Percentiles rank a stretch among this genome's conserved stretches.
phyloP scores from a whole-genome alignment of 2,797 vertebrate genomes.

The Peromyscus aztecus region DNA sequence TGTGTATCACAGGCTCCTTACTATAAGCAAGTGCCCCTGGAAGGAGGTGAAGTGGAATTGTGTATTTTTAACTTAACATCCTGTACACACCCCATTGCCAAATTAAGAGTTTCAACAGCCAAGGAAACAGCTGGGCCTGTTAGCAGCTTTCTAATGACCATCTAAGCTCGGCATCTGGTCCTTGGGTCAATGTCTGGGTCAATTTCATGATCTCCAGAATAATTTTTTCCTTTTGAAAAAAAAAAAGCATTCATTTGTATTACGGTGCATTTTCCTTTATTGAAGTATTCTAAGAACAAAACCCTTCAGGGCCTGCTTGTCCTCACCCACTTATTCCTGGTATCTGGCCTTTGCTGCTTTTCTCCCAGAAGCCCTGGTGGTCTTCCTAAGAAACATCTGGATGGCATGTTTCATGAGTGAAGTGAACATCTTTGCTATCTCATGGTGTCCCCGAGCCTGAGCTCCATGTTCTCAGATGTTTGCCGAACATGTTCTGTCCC shows the following conservation, averaged over 20 bases:
- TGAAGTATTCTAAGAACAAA: constrained; percentile 50
- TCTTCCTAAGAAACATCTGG: constrained; percentile 45
- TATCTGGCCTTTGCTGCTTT: constrained; percentile 29
- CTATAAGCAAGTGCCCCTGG: constrained; percentile 56
- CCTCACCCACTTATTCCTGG: neutral
- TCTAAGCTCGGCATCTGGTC: constrained; percentile 51
- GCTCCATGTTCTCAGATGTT: neutral
- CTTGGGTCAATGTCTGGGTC: constrained; percentile 56
- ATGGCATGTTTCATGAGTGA: neutral
- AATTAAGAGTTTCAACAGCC: constrained; percentile 46
- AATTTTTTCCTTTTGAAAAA: neutral
- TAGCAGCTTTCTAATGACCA: constrained; percentile 60
- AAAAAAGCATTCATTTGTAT: constrained; percentile 22
- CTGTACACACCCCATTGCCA: neutral
- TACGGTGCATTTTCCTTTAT: constrained; percentile 43
- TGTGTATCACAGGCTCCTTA: constrained; percentile 69
- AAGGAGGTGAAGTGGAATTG: constrained; percentile 57
- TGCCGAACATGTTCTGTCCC: constrained; percentile 27
- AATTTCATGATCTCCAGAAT: constrained; percentile 59
- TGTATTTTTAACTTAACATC: constrained; percentile 2
- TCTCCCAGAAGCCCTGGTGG: constrained; percentile 4
- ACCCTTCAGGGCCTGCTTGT: constrained; percentile 24
- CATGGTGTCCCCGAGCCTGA: neutral
- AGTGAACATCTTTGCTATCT: constrained; percentile 24
- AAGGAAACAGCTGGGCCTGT: constrained; percentile 55